Base-by-base conservation (phyloP, 2,797 vertebrate species). In the Masticophis lateralis region DNA sequence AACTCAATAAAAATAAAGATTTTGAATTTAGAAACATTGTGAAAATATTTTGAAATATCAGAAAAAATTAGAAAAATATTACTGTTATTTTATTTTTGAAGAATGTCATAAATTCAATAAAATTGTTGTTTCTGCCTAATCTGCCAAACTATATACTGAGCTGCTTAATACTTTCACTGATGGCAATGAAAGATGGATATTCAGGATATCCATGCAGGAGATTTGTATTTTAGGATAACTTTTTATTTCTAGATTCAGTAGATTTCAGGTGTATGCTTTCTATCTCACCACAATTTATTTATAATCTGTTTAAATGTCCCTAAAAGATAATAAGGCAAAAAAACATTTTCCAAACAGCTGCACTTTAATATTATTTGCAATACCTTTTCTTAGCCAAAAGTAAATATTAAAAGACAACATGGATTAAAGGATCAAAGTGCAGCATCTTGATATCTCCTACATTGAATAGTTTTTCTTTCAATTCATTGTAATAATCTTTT, bases 391-490 rank as follows among this genome's bases (percentile, higher is more conserved):
- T 90, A 96, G 60, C 37, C 92, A 87, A 93, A 56, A 89, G 53
- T 79, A 94, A 93, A 1, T 94, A 94, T 92, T 66, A 59, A 0
- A 95, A 92, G 57, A 93, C 20, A 86, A 86, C 96, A 63, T 93
- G 94, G 74, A 93, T 91, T 92, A 92, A 95, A 93, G 94, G 92
- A 95, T 94, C 94, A 93, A 94, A 94, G 89, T n/a, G 96, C 94
- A 91, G 94, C 94, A 90, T 96, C 96, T 93, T 56, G n/a, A 18
- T 74, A 90, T 95, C n/a, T 97, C 92, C 94, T 96, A 97, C 95
- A 95, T 95, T 95, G 94, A 92, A 47, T 96, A 94, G 92, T 74
- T 93, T 96, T 96, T 95, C 95, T 92, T 94, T 91, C 93, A 97
- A 89, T 94, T 94, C 92, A 95, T 86, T 96, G 87, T 90, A 94